Percentiles rank a stretch among this genome's conserved stretches.
Conservation (phyloP, 2,888 invertebrate genomes). For the Odontothrips loti region DNA sequence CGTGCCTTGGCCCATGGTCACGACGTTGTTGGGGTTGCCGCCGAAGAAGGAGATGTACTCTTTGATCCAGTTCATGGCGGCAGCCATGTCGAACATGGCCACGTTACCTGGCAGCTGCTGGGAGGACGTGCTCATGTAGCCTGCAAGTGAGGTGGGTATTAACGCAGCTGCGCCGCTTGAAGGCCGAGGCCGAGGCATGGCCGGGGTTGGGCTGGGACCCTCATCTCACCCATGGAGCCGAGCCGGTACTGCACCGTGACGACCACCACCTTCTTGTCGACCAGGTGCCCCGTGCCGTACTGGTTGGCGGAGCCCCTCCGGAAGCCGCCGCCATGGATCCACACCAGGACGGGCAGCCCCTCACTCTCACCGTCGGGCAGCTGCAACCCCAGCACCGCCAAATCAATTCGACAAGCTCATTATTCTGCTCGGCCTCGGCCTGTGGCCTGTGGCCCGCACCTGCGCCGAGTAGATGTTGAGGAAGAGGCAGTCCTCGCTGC, state of each 20-base stretch:
- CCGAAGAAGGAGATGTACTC: constrained; percentile 74
- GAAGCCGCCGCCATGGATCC: constrained; percentile 77
- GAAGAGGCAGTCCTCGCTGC: constrained; percentile 67
- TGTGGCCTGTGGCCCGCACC: constrained; percentile 34
- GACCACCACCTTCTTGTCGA: constrained; percentile 63
- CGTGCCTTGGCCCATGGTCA: constrained; percentile 71
- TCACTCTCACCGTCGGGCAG: constrained; percentile 32
- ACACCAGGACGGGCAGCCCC: constrained; percentile 69
- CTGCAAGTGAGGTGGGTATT: constrained; percentile 43
- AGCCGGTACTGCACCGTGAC: constrained; percentile 73
- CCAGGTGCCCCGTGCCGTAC: constrained; percentile 63
- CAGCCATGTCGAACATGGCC: constrained; percentile 68
- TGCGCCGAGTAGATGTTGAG: constrained; percentile 69
- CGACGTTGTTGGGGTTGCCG: constrained; percentile 67
- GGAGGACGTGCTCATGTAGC: constrained; percentile 68
- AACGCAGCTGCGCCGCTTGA: too few species aligned
- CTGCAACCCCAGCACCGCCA: constrained; percentile 25
- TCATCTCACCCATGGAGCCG: constrained; percentile 57
- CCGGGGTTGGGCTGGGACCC: not conserved
- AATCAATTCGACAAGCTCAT: too few species aligned
- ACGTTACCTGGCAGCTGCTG: constrained; percentile 69
- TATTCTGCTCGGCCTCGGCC: too few species aligned
- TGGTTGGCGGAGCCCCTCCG: constrained; percentile 67
- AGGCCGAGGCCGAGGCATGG: too few species aligned
- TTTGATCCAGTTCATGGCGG: constrained; percentile 66